These are phyloP conservation scores for Agelaius tricolor DNA, from an alignment of 2,113 vertebrate species.

Conservation along the genomic window DNA sequence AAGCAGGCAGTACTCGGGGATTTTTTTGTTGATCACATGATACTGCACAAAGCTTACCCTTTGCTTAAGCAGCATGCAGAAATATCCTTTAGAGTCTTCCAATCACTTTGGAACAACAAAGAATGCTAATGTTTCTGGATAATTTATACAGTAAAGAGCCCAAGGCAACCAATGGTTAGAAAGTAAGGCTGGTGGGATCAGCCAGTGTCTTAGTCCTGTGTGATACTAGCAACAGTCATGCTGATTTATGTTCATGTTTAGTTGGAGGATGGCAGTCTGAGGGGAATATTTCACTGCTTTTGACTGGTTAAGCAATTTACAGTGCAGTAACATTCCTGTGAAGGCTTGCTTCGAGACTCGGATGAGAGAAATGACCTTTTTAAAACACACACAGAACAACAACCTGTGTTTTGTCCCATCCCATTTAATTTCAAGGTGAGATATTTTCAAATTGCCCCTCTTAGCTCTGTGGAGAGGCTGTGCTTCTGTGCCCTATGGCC, in stretches of 20 bases:
- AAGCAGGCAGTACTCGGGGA: conserved; percentile 3
- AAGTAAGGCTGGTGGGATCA: background rate
- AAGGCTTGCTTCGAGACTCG: background rate
- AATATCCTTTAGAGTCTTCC: conserved; percentile 26
- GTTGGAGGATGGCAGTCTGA: background rate
- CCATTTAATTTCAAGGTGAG: background rate
- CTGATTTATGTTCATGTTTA: conserved; percentile 21
- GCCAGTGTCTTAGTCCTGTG: background rate
- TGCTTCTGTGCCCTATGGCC: background rate
- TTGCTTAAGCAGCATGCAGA: conserved; percentile 10
- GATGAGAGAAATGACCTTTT: background rate
- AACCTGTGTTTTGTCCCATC: background rate
- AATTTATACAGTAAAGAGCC: background rate
- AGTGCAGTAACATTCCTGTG: background rate
- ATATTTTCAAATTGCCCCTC: fast-evolving
- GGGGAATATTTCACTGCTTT: background rate
- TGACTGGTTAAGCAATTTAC: conserved; percentile 1
- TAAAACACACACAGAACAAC: background rate
- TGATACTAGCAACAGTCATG: background rate
- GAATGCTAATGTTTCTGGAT: background rate
- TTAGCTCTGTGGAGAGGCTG: background rate
- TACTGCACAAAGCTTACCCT: conserved; percentile 49
- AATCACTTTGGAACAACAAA: background rate
- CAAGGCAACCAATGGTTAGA: background rate
- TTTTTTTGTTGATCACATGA: conserved; percentile 36